These are phyloP conservation scores for Halesus radiatus DNA, from an alignment of 1,140 invertebrate species.

Conservation along the genomic window DNA sequence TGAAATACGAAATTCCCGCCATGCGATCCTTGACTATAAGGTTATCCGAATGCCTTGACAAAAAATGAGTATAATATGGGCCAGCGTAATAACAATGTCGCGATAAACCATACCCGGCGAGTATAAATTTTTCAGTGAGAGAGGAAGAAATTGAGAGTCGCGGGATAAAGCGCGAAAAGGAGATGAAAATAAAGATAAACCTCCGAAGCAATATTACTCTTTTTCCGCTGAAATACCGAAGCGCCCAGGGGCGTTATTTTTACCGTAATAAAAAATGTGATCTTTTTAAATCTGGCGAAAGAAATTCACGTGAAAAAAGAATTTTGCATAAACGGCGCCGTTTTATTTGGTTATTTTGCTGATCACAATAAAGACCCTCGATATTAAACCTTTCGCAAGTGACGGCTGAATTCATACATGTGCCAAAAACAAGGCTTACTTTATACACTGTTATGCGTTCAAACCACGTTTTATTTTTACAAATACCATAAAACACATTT, in stretches of 20 bases:
- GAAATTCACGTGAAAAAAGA: slow-evolving; percentile 13
- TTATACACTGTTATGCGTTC: no score
- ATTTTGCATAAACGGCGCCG: slow-evolving; percentile 26
- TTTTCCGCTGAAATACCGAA: slow-evolving; percentile 26
- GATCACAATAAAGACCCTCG: neutral
- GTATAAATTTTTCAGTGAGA: neutral
- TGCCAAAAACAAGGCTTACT: no score
- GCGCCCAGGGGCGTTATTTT: slow-evolving; percentile 26
- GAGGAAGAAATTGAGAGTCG: slow-evolving; percentile 14
- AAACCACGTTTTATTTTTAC: no score
- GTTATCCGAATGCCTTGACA: slow-evolving; percentile 9
- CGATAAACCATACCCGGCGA: slow-evolving; percentile 23
- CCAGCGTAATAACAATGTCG: slow-evolving; percentile 25
- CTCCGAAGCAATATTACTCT: slow-evolving; percentile 22
- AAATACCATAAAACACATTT: no score
- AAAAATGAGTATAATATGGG: slow-evolving; percentile 24
- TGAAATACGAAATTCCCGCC: no score
- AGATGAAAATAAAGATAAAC: slow-evolving; percentile 34
- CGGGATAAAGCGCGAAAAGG: slow-evolving; percentile 19
- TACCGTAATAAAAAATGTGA: slow-evolving; percentile 39
- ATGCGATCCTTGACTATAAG: neutral
- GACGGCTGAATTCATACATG: no score
- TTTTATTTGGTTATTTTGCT: slow-evolving; percentile 25
- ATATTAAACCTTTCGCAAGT: no score
- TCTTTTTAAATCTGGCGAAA: slow-evolving; percentile 28